Evolutionary conservation across 2,113 vertebrate genomes (phyloP).

Genomic region (Spermophilus dauricus): DNA sequence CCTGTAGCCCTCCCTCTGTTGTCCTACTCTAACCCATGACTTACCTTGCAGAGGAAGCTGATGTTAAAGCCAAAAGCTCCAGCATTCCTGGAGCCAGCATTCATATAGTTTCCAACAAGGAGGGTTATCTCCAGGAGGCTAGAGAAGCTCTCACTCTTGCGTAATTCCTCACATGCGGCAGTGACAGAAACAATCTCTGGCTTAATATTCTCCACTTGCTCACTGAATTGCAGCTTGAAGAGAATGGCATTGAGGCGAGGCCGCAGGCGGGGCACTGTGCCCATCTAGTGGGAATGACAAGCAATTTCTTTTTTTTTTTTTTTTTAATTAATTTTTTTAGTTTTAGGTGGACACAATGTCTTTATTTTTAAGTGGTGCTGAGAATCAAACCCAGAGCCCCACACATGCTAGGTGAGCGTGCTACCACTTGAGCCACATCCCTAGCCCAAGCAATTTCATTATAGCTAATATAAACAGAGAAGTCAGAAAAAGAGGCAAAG

Average conservation of each 20-base stretch:
- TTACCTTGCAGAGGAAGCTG: conserved; percentile 93
- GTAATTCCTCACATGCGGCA: conserved; percentile 94
- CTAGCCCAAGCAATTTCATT: neutral
- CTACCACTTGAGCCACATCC: too few relatives aligned
- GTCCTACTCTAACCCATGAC: neutral
- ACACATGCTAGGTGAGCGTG: too few relatives aligned
- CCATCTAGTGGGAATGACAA: conserved; percentile 89
- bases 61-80: conserved; percentile 94
- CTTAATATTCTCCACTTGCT: conserved; percentile 96
- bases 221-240: conserved; percentile 95
- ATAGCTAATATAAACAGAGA: neutral
- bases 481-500: neutral
- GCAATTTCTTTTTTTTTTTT: too few relatives aligned
- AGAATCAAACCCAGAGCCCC: too few relatives aligned
- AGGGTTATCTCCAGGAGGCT: conserved; percentile 92
- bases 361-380: too few relatives aligned
- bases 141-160: conserved; percentile 91
- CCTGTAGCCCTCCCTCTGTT: neutral
- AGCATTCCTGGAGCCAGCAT: conserved; percentile 94
- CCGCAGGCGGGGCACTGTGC: conserved; percentile 90
- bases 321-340: too few relatives aligned
- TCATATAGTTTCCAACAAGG: conserved; percentile 95
- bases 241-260: conserved; percentile 92
- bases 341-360: too few relatives aligned
- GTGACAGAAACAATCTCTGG: conserved; percentile 95